These are phyloP conservation scores for Chrysocyon brachyurus DNA, from an alignment of 2,797 vertebrate species.

Conservation along the genomic window DNA sequence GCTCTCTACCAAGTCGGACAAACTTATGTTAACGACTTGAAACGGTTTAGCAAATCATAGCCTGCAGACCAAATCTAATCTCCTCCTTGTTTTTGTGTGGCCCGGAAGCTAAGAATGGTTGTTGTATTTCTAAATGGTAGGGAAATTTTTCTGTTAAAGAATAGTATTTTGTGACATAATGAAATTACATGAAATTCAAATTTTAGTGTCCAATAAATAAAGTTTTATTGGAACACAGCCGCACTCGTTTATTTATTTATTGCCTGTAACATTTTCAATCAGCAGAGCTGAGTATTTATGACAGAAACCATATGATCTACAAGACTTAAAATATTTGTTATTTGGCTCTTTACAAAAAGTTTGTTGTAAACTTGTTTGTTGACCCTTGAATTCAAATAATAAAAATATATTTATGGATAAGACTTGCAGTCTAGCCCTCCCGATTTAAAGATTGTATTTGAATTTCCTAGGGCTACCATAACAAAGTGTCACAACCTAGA, in stretches of 20 bases:
- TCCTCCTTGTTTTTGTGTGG: neutral
- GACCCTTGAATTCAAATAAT: neutral
- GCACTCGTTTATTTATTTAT: neutral
- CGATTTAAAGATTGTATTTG: neutral
- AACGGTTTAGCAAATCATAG: neutral
- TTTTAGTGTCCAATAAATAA: constrained; percentile 26
- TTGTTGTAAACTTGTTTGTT: neutral
- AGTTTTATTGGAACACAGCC: constrained; percentile 18
- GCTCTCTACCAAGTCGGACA: neutral
- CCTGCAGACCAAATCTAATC: neutral
- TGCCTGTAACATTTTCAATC: neutral
- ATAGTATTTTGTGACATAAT: constrained; percentile 15
- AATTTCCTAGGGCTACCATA: neutral
- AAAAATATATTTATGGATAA: constrained; percentile 19
- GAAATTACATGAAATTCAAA: constrained; percentile 65
- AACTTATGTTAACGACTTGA: neutral
- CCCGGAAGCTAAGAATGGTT: constrained; percentile 10
- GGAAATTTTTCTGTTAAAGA: neutral
- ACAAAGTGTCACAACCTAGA: neutral
- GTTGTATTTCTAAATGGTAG: neutral
- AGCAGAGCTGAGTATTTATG: constrained; percentile 1
- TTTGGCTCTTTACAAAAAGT: neutral
- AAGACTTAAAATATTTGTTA: constrained; percentile 11
- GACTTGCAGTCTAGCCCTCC: neutral
- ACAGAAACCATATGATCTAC: neutral